Evolutionary conservation across 2,113 vertebrate genomes (phyloP).

Genomic region (Xenus cinereus): DNA sequence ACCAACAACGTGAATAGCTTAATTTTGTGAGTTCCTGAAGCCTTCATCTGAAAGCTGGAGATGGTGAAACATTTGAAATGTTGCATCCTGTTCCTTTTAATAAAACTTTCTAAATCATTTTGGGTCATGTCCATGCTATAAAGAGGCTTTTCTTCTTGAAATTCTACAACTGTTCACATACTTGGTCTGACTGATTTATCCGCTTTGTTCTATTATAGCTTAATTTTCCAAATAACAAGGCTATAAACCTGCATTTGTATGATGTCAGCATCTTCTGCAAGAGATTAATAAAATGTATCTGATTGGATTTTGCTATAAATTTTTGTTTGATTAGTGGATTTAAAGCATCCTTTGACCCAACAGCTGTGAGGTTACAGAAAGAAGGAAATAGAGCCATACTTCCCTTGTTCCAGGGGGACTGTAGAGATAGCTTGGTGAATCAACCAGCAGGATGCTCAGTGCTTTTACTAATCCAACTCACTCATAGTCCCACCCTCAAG

Average conservation of each 20-base stretch:
- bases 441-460: not conserved
- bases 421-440: not conserved
- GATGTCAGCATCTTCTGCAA: constrained; percentile 12
- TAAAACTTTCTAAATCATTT: constrained; percentile 18
- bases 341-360: constrained; percentile 35
- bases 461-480: not conserved
- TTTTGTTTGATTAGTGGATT: constrained; percentile 23
- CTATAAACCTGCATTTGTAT: not conserved
- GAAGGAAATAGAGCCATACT: not conserved
- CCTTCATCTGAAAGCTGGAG: not conserved
- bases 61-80: constrained; percentile 36
- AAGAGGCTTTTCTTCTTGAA: not conserved
- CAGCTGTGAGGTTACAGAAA: constrained; percentile 14
- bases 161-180: not conserved
- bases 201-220: not conserved
- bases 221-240: not conserved
- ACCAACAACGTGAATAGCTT: not conserved
- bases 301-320: not conserved
- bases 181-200: constrained; percentile 11
- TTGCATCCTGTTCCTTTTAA: constrained; percentile 38
- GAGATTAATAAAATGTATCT: not conserved
- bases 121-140: not conserved
- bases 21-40: constrained; percentile 8
- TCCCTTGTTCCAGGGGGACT: not conserved
- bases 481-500: not conserved